phyloP scores from a whole-genome alignment of 1,140 invertebrate genomes.

The Helicorthomorpha holstii region DNA sequence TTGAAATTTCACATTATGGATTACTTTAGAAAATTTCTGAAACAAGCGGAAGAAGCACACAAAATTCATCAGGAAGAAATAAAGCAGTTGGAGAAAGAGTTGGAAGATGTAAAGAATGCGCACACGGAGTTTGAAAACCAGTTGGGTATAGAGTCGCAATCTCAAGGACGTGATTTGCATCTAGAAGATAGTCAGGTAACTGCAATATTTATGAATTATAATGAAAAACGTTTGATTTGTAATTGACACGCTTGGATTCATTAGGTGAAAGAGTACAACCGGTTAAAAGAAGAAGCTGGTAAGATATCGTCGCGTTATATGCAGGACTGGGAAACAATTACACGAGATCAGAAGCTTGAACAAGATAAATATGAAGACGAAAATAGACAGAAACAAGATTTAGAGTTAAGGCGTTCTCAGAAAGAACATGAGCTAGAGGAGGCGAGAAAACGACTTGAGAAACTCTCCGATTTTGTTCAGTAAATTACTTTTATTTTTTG shows the following conservation, averaged over 20 bases:
- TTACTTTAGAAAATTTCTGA: constrained; percentile 53
- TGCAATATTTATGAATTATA: no score
- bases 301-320: constrained; percentile 74
- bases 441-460: constrained; percentile 81
- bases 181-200: constrained; percentile 81
- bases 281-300: constrained; percentile 87
- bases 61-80: constrained; percentile 86
- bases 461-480: constrained; percentile 83
- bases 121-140: constrained; percentile 69
- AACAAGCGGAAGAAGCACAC: constrained; percentile 76
- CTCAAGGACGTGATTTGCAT: constrained; percentile 73
- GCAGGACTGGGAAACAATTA: constrained; percentile 85
- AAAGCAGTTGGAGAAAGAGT: constrained; percentile 59
- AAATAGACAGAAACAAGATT: constrained; percentile 62
- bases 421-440: constrained; percentile 87
- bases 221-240: no score
- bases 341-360: constrained; percentile 94
- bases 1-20: constrained; percentile 2
- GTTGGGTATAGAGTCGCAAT: constrained; percentile 64
- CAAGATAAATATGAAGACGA: constrained; percentile 91
- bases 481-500: no score
- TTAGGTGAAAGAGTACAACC: constrained; percentile 82
- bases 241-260: no score
- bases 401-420: constrained; percentile 74
- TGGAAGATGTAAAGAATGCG: constrained; percentile 62